phyloP scores from a whole-genome alignment of 1,140 invertebrate genomes.

The Vollenhovia emeryi region DNA sequence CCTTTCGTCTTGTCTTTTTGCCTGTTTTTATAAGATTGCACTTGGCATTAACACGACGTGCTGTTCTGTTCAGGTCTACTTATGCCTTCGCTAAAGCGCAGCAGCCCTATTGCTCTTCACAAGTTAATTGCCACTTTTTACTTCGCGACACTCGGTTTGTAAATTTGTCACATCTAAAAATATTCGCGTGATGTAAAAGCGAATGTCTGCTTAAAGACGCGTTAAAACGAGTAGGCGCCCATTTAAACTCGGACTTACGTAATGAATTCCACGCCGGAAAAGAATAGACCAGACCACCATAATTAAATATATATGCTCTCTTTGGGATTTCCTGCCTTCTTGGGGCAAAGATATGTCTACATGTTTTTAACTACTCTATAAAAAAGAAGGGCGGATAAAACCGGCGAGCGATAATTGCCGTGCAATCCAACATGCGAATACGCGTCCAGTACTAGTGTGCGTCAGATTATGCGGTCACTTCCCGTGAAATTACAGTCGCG shows the following conservation, averaged over 20 bases:
- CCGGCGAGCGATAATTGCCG: constrained; percentile 9
- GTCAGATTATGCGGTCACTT: constrained; percentile 39
- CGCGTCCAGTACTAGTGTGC: constrained; percentile 4
- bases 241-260: neutral
- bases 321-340: neutral
- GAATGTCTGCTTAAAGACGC: neutral
- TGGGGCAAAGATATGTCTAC: neutral
- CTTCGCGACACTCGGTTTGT: neutral
- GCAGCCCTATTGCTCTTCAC: neutral
- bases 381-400: neutral
- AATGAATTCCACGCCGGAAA: neutral
- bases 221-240: neutral
- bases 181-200: neutral
- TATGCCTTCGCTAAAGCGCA: neutral
- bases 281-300: neutral
- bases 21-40: neutral
- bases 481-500: constrained; percentile 30
- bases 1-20: neutral
- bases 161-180: neutral
- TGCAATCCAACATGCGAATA: constrained; percentile 21
- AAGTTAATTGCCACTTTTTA: neutral
- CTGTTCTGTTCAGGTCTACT: neutral
- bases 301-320: neutral
- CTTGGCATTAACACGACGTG: neutral
- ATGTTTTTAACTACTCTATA: neutral